phyloP scores from a whole-genome alignment of 2,113 vertebrate genomes.

The Dasyornis broadbenti region DNA sequence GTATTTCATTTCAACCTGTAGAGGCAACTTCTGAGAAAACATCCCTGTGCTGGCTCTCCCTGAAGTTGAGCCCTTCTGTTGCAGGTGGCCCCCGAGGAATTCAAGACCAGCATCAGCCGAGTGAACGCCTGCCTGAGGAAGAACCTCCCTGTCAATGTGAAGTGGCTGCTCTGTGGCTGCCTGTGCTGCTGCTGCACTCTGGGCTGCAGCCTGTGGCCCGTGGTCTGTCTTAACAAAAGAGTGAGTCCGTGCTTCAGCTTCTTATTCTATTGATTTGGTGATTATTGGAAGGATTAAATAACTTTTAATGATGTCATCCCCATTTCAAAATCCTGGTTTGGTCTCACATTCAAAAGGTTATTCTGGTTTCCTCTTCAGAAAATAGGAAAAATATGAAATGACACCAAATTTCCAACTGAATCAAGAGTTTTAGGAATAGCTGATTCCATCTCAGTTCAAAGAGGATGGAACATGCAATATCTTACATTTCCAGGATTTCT shows the following conservation, averaged over 20 bases:
- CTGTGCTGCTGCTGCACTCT: constrained; percentile 97
- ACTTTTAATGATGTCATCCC: neutral
- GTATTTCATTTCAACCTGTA: neutral
- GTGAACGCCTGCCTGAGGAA: constrained; percentile 94
- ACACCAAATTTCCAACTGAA: neutral
- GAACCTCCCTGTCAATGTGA: constrained; percentile 93
- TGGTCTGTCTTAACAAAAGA: constrained; percentile 98
- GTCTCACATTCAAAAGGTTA: neutral
- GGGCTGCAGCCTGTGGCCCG: constrained; percentile 98
- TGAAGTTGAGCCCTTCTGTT: constrained; percentile 37
- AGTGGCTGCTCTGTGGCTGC: constrained; percentile 97
- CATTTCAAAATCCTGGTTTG: neutral
- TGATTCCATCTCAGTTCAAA: neutral
- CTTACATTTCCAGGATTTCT: neutral
- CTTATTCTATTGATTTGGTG: neutral
- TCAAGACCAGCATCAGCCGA: constrained; percentile 92
- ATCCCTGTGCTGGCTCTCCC: neutral
- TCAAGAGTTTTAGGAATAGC: neutral
- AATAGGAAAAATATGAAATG: neutral
- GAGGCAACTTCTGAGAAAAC: neutral
- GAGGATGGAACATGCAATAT: neutral
- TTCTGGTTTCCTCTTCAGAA: neutral
- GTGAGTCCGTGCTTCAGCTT: constrained; percentile 69
- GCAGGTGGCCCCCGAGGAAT: constrained; percentile 98
- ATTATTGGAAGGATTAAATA: neutral